A percentile compares a stretch with the other conserved stretches of the same genome.
Conservation (phyloP, 2,113 vertebrate species). For the Scophthalmus maximus region DNA sequence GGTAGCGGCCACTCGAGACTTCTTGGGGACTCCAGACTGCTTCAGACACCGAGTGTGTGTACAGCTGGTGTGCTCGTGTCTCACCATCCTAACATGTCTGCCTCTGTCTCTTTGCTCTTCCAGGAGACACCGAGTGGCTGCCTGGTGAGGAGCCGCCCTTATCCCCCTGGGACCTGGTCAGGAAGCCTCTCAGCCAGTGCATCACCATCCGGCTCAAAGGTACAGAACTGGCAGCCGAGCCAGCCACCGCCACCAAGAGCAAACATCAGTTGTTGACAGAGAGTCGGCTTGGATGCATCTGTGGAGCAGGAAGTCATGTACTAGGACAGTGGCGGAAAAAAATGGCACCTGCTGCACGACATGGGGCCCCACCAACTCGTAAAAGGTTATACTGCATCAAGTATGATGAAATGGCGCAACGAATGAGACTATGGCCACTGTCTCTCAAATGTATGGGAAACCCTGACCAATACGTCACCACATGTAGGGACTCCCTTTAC, state of each 20-base stretch:
- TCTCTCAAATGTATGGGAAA: too few species aligned
- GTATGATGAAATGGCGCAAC: too few species aligned
- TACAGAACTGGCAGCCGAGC: constrained; percentile 43
- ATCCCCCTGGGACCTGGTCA: constrained; percentile 92
- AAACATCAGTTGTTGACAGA: constrained; percentile 31
- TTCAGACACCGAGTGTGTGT: not conserved
- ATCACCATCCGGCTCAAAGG: constrained; percentile 85
- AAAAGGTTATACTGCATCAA: too few species aligned
- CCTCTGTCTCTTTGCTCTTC: constrained; percentile 28
- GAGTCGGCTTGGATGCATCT: constrained; percentile 23
- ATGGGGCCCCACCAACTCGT: too few species aligned
- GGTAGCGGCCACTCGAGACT: too few species aligned
- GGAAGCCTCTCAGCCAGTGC: constrained; percentile 85
- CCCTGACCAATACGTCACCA: too few species aligned
- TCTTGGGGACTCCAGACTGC: not conserved
- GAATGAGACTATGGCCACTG: too few species aligned
- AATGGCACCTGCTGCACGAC: too few species aligned
- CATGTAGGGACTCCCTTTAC: too few species aligned
- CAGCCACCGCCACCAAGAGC: not conserved
- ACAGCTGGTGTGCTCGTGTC: not conserved
- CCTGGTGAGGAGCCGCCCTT: constrained; percentile 85
- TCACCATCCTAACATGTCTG: not conserved
- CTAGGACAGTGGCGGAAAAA: too few species aligned
- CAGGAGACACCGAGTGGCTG: constrained; percentile 89
- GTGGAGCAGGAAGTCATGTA: constrained; percentile 8